Evolutionary conservation across 2,888 invertebrate species (phyloP).

Genomic region (Eupithecia tripunctaria): DNA sequence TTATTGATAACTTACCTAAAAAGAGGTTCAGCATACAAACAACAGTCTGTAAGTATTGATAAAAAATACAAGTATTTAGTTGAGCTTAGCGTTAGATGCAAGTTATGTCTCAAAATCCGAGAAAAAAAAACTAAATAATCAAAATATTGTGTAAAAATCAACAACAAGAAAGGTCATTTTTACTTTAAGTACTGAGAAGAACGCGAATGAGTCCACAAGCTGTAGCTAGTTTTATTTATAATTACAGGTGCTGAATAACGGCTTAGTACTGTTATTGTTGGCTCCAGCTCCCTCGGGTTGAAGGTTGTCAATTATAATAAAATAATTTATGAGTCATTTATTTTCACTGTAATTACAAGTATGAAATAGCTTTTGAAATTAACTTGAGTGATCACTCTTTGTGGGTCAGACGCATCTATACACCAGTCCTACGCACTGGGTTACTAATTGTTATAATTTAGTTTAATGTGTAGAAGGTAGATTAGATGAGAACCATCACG

Average conservation of each 20-base stretch:
- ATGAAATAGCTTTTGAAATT: constrained; percentile 9
- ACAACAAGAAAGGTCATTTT: too few relatives aligned
- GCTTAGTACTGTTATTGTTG: constrained; percentile 1
- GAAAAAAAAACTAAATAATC: too few relatives aligned
- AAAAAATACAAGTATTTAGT: too few relatives aligned
- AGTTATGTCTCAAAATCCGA: too few relatives aligned
- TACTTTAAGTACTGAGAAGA: background rate
- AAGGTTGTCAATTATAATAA: constrained; percentile 12
- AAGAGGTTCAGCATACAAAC: background rate
- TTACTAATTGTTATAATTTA: background rate
- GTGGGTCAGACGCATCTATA: background rate
- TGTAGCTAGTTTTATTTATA: background rate
- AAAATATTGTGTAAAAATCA: too few relatives aligned
- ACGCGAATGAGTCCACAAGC: background rate
- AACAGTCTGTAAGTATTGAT: too few relatives aligned
- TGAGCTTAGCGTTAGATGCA: too few relatives aligned
- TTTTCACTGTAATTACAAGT: constrained; percentile 14
- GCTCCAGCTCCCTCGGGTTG: background rate
- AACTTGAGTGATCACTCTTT: background rate
- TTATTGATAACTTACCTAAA: background rate
- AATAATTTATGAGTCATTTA: constrained; percentile 11
- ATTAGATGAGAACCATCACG: too few relatives aligned
- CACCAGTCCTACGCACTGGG: background rate
- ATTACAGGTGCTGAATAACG: constrained; percentile 15
- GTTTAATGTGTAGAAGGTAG: too few relatives aligned